Base-by-base conservation (phyloP, 1,140 invertebrate species). In the Drosophila kohkoa region DNA sequence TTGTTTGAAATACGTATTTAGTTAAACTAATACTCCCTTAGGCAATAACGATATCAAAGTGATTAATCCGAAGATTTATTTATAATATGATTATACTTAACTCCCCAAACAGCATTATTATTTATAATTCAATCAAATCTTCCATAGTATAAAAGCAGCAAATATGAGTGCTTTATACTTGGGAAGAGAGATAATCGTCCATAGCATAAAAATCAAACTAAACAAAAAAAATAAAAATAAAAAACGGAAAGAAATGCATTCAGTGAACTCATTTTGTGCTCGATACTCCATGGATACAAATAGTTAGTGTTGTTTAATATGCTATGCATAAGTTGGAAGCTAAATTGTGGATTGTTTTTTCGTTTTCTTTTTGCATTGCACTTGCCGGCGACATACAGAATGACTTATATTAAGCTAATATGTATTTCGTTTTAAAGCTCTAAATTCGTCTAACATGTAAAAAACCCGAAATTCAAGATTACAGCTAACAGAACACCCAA, bases 401-500 rank as follows among this genome's bases (percentile, higher is more conserved):
- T 25, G 20, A 25, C 20, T 25, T 25, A 25, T 25, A 4, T 25
- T 54, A 13, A 54, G 28, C 52, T 67, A 45, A 28, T 55, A n/a
- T n/a, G n/a, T n/a, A 55, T 10, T 28, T 38, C 35, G 54, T 6
- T 63, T 38, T 57, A 57, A 66, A 65, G 62, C 25, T 62, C 58
- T 62, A 43, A 51, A 60, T 67, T 68, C 45, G 32, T 49, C 32
- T 60, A 51, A 51, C 13, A 46, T 48, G 32, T 59, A 45, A 16
- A 48, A 48, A 64, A 43, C 62, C 49, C 28, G 48, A 64, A 64
- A 52, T 35, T 35, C 13, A 7, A 52, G 16, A 51, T 51, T 54
- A 41, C 10, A 28, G n/a, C 48, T 28, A 64, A 35, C 15, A 38
- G 48, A 63, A 63, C 59, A 62, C 45, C 45, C 28, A 45, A 32